phyloP scores from a whole-genome alignment of 2,888 invertebrate species.

The Nysson spinosus region DNA sequence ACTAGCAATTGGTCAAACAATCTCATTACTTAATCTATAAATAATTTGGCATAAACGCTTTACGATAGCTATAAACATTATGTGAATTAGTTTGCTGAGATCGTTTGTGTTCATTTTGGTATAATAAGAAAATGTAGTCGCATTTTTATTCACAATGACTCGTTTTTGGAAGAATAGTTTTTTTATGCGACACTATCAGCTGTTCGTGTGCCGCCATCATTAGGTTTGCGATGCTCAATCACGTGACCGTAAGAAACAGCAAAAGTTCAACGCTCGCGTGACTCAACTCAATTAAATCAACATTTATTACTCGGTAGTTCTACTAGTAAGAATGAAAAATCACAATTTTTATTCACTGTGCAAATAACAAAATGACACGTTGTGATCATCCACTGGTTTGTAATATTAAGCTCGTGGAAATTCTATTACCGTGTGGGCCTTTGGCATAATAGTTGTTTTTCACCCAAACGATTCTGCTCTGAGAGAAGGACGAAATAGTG shows the following conservation, averaged over 20 bases:
- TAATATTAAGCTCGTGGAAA: slow-evolving; percentile 36
- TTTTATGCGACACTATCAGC: slow-evolving; percentile 12
- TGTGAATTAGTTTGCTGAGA: slow-evolving; percentile 1
- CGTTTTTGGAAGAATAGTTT: no score
- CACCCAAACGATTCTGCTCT: not conserved
- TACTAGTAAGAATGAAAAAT: not conserved
- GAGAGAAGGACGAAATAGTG: slow-evolving; percentile 20
- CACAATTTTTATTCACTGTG: slow-evolving; percentile 29
- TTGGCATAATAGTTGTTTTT: slow-evolving; percentile 20
- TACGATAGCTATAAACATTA: slow-evolving; percentile 10
- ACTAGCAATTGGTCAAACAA: not conserved
- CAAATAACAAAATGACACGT: slow-evolving; percentile 27
- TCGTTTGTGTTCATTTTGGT: not conserved
- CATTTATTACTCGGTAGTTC: not conserved
- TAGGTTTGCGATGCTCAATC: not conserved
- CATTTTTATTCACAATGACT: not conserved
- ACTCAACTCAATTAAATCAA: slow-evolving; percentile 11
- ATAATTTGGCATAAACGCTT: not conserved
- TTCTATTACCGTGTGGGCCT: slow-evolving; percentile 28
- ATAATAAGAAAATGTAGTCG: not conserved
- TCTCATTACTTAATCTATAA: not conserved
- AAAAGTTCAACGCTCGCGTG: slow-evolving; percentile 21
- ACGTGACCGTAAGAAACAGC: slow-evolving; percentile 10
- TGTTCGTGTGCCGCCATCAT: slow-evolving; percentile 25
- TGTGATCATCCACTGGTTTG: slow-evolving; percentile 19